Evolutionary conservation across 2,797 vertebrate genomes (phyloP).

Genomic region (Podarcis lilfordi): DNA sequence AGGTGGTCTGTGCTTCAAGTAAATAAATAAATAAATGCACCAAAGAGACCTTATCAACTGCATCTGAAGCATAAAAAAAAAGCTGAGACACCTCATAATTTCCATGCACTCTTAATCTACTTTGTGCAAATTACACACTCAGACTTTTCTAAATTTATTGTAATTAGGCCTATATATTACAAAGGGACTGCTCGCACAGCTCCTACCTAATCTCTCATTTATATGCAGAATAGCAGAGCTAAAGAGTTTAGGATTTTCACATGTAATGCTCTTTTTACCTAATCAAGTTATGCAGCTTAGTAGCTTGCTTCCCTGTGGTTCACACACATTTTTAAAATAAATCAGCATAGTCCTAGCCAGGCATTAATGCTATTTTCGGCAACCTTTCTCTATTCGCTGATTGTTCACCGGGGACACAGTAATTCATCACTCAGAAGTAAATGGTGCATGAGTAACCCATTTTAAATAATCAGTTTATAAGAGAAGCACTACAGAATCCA

Average conservation of each 20-base stretch:
- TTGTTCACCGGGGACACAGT: conserved; percentile 44
- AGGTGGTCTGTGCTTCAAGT: background rate
- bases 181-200: conserved; percentile 83
- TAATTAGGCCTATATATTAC: conserved; percentile 90
- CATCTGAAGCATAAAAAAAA: conserved; percentile 60
- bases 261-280: conserved; percentile 81
- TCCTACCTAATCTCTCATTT: conserved; percentile 90
- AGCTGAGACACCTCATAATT: conserved; percentile 52
- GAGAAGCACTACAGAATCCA: conserved; percentile 47
- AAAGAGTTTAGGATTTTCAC: conserved; percentile 87
- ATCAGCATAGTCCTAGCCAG: conserved; percentile 42
- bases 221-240: conserved; percentile 87
- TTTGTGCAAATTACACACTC: conserved; percentile 87
- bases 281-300: conserved; percentile 67
- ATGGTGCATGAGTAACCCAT: conserved; percentile 43
- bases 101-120: conserved; percentile 80
- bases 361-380: conserved; percentile 45
- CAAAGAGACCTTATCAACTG: conserved; percentile 27
- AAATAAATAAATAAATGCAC: conserved; percentile 13
- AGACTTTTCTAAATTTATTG: conserved; percentile 86
- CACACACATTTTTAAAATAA: conserved; percentile 28
- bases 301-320: conserved; percentile 52
- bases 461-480: conserved; percentile 61
- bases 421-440: conserved; percentile 64
- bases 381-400: conserved; percentile 50